Percentiles rank a stretch among this genome's conserved stretches.
These are phyloP conservation scores for Grammomys surdaster DNA, from an alignment of 2,113 vertebrate species.

Conservation along the genomic window DNA sequence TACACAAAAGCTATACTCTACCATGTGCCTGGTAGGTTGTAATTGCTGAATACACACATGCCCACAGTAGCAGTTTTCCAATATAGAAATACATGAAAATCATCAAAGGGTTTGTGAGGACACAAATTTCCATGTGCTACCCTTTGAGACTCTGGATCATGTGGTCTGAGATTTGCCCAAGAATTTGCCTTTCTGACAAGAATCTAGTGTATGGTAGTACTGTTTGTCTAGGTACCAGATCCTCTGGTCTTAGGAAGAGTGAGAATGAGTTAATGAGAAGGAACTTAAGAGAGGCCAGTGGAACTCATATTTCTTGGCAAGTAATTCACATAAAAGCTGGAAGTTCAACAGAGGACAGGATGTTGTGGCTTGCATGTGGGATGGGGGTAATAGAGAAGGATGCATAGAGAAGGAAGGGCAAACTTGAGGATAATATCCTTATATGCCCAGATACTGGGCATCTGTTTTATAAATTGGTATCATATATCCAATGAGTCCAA, in stretches of 20 bases:
- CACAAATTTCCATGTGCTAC: neutral
- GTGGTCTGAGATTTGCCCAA: neutral
- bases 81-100: neutral
- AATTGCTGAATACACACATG: neutral
- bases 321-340: neutral
- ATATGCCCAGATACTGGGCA: neutral
- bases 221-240: neutral
- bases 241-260: neutral
- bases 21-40: neutral
- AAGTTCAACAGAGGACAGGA: neutral
- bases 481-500: neutral
- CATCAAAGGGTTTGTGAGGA: neutral
- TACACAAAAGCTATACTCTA: neutral
- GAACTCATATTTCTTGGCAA: constrained; percentile 27
- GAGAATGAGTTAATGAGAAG: neutral
- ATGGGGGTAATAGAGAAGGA: neutral
- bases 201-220: neutral
- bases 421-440: neutral
- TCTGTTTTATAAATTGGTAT: neutral
- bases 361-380: neutral
- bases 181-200: constrained; percentile 4
- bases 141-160: neutral
- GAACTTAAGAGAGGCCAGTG: neutral
- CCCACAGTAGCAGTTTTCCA: neutral
- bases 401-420: neutral